These are phyloP conservation scores for Meleagris gallopavo DNA, from an alignment of 2,113 vertebrate genomes.

Conservation along the genomic window DNA sequence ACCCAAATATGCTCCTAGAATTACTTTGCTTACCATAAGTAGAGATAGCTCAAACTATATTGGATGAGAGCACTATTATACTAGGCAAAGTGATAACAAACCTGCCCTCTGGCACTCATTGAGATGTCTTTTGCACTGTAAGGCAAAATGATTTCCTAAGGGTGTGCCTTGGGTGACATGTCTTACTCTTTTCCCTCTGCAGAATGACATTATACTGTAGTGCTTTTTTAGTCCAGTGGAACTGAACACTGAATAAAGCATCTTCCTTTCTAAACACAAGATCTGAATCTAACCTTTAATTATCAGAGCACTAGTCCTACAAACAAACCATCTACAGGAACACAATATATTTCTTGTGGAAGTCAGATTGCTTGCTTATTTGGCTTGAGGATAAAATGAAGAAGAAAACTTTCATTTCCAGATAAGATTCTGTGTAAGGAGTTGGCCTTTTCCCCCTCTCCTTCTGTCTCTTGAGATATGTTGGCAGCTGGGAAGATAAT, in stretches of 20 bases:
- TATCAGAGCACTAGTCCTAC: not conserved
- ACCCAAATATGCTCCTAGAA: not conserved
- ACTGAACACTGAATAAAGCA: not conserved
- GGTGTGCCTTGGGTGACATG: not conserved
- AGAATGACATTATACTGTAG: not conserved
- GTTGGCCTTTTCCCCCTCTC: not conserved
- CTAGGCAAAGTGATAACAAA: not conserved
- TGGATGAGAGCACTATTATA: not conserved
- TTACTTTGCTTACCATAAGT: not conserved
- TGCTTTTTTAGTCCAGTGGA: not conserved
- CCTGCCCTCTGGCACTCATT: not conserved
- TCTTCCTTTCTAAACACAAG: not conserved
- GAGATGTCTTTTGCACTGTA: not conserved
- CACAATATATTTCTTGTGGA: not conserved
- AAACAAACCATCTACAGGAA: not conserved
- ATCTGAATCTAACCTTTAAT: not conserved
- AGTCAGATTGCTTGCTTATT: not conserved
- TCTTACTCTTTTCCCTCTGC: not conserved
- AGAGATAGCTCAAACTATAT: not conserved
- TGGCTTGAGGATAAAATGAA: not conserved
- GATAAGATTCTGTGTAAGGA: not conserved
- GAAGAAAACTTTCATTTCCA: not conserved
- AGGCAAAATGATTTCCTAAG: slow-evolving; percentile 31
- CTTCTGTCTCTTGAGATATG: not conserved
- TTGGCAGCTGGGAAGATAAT: slow-evolving; percentile 53